Base-by-base conservation (phyloP, 2,888 invertebrate genomes). In the Amphipoea lucens region DNA sequence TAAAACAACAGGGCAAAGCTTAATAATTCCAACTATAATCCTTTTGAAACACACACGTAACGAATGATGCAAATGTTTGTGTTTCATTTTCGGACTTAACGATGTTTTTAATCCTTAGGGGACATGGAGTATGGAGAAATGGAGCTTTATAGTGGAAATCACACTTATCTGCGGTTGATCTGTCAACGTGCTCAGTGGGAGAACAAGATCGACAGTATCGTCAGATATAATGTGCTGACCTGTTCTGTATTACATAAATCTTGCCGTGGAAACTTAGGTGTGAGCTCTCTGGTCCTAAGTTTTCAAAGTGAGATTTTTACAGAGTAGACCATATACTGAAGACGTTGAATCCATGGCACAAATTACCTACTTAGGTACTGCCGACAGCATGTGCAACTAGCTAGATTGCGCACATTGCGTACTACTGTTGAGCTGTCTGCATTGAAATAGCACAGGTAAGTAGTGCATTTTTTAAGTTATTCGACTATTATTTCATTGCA, bases 71-170 rank as follows among this genome's bases (percentile, higher is more conserved):
- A 94, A 94, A 95, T 95, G 94, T 95, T 95, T 95, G 94, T 92
- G 90, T 95, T 95, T 94, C 93, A 95, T 95, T 95, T 95, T 92
- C 91, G 88, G 90, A 91, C 91, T 89, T 94, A 95, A 95, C 95
- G 92, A 95, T 94, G 94, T 94, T 95, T 95, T 95, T 95, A 95
- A 95, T 95, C 95, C 95, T 86, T 81, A 80, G 83, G 81, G 82
- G 84, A 82, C 73, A 67, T 40, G 51, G 86, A 77, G 45, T 20
- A 85, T 72, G 42, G 0, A 51, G 1, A 36, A 77, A 85, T 70
- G 73, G 77, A 83, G 77, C 3, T 29, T 7, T 54, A 40, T 6
- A 23, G 14, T 70, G 36, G 9, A 3, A 9, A 23, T 17, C 29
- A 20, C 40, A 29, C n/a, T 54, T 9, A 54, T 40, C 4, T 20